phyloP scores from a whole-genome alignment of 92 coral and sea anemone species.

The Desmophyllum pertusum region DNA sequence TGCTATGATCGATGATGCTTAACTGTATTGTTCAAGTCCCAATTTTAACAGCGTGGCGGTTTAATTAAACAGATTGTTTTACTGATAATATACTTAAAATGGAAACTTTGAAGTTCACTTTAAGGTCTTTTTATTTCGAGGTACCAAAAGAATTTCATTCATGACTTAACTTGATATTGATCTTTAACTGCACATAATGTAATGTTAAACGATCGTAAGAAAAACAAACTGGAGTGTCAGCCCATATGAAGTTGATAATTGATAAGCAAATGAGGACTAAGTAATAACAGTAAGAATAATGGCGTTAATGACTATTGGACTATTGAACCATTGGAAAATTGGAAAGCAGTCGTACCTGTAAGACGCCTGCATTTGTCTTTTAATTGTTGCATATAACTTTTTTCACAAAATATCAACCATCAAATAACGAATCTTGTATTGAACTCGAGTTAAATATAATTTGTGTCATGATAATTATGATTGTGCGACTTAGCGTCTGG shows the following conservation, averaged over 20 bases:
- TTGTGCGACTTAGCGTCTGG: no score
- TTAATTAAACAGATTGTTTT: not conserved
- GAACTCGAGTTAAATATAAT: not conserved
- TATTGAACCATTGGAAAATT: not conserved
- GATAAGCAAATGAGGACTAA: no score
- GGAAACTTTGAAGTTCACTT: not conserved
- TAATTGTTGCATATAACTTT: no score
- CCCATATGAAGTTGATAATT: no score
- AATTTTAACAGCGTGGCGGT: not conserved
- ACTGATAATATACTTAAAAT: not conserved
- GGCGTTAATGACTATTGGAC: not conserved
- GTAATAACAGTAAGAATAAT: no score
- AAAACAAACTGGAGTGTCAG: not conserved
- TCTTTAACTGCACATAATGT: not conserved
- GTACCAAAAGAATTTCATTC: not conserved
- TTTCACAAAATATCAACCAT: not conserved
- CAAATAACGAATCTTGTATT: not conserved
- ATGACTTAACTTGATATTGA: not conserved
- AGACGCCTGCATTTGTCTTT: no score
- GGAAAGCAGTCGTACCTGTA: not conserved
- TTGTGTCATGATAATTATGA: no score
- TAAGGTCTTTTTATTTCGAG: not conserved
- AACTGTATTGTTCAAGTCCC: constrained; percentile 1
- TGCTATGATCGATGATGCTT: not conserved
- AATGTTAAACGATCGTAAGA: no score